Evolutionary conservation across 2,113 vertebrate species (phyloP), one percentile per base, ranked within the genome.

Genomic region (Eptesicus fuscus): DNA sequence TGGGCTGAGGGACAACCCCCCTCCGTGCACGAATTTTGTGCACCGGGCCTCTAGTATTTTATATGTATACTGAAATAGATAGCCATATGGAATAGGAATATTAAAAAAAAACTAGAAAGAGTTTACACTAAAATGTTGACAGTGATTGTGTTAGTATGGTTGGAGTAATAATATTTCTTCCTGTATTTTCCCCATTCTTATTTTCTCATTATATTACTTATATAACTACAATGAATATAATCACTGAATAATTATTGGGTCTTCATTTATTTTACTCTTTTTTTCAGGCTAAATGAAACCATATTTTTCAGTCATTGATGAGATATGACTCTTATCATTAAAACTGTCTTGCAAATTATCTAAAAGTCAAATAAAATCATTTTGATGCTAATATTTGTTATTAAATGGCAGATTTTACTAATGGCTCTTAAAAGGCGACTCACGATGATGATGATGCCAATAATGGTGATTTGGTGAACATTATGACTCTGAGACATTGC

Each of bases 251-350:
- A 25, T 83, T 67, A 44, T 28, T 91, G 23, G 35, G 16, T 44
- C 35, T 88, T 82, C 28, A 80, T 70, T 93, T 93, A 74, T 79
- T 91, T 88, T 92, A 42, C 61, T 90, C 20, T 78, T 94, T 94
- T 94, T 35, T 94, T 35, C 9, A 30, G 49, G 42, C 13, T 28
- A 61, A 88, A 51, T 37, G 14, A 90, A 89, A 82, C 20, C 18
- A 20, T 83, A 51, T 77, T 49, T 14, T 94, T 93, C 4, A 67
- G 28, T 53, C 70, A 61, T 69, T 88, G 44, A 56, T 94, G 25
- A 83, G 23, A 73, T 79, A 73, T 10, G 2, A 82, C 20, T 88
- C 78, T 93, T 80, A 51, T 70, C 8, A 23, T 90, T 70, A 87
- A 89, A 65, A 79, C 18, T 51, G 0, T 83, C 35, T 82, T 79